Evolutionary conservation across 2,888 invertebrate genomes (phyloP), one percentile per base, ranked within the genome.

Genomic region (Macrophya alboannulata): DNA sequence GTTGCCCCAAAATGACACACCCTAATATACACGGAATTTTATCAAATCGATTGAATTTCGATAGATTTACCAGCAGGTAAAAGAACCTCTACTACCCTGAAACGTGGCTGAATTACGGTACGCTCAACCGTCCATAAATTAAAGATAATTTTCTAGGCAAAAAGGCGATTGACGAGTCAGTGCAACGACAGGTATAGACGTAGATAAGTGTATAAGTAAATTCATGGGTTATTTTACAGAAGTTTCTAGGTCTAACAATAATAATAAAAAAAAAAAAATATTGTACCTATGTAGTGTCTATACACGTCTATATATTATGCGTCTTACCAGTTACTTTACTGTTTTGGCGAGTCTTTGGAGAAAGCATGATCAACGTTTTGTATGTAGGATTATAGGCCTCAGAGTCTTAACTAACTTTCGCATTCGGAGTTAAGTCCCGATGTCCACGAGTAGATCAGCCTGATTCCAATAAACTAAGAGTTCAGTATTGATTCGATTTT

Each of bases 331-430:
- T 37, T 37, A 37, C 31, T 68, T 6, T 37, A 37, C 17, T 37
- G 68, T 37, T 68, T 68, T 68, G 31, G 12, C 37, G 31, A 68
- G 68, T 17, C 31, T 37, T 68, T 68, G 31, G 68, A 68, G 37
- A 68, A 68, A 68, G 68, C 37, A 37, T 37, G 68, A 68, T 68
- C 68, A 37, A 68, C 68, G 31, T 25, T 68, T 68, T 68, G 31
- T 31, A 68, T 68, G 68, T 68, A 68, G 68, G 68, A 68, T 68
- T 68, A 68, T 68, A 68, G 68, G 68, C 37, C 68, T 37, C 68
- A 37, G 68, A 55, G 8, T 25, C 17, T 37, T 68, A 68, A 68
- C 68, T 68, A 68, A 68, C 68, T 68, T 68, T 68, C 68, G 68
- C 37, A 68, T 37, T 37, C 37, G 68, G 17, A 68, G 68, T 37